Evolutionary conservation across 2,797 vertebrate genomes (phyloP), one percentile per base, ranked within the genome.

Genomic region (Chelonia mydas): DNA sequence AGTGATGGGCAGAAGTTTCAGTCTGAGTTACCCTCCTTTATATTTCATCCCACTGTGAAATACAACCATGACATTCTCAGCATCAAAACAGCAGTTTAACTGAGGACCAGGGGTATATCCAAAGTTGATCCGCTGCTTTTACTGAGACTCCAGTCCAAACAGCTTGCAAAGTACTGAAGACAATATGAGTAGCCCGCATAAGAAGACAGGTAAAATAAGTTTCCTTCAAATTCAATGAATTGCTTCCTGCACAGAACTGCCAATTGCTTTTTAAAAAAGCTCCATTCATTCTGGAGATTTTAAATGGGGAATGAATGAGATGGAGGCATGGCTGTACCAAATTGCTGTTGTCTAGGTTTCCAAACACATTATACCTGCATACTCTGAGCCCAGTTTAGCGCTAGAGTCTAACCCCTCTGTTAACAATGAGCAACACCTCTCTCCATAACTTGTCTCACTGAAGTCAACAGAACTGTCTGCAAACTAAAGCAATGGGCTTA

Each of bases 1-100:
- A 97, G 95, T 9, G 88, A 93, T 93, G 92, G 1, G 13, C 83
- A 84, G 45, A 78, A 96, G 94, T 97, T 97, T 97, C 96, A 7
- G 25, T 95, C 97, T 97, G 97, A 97, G 86, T 97, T 92, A 90
- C 0, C 83, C 93, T 96, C 95, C 96, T 94, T 81, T 1, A 84
- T 95, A 95, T 92, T 89, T 95, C 53, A 68, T 16, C 81, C 31
- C 1, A 7, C 33, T 88, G 90, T 88, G 96, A 96, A 95, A 97
- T 72, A 93, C 82, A 95, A 11, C 51, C 25, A 23, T 81, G 82
- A 50, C 81, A 87, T 92, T 91, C 93, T 88, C 95, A 97, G 33
- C 59, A 89, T 59, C 77, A 91, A 93, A 96, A 23, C 84, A 95
- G 65, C 92, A 89, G 68, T 91, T 31, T 57, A 83, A 76, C 84